These are phyloP conservation scores for Hydropsyche betteni DNA, from an alignment of 2,888 invertebrate genomes.

Conservation along the genomic window DNA sequence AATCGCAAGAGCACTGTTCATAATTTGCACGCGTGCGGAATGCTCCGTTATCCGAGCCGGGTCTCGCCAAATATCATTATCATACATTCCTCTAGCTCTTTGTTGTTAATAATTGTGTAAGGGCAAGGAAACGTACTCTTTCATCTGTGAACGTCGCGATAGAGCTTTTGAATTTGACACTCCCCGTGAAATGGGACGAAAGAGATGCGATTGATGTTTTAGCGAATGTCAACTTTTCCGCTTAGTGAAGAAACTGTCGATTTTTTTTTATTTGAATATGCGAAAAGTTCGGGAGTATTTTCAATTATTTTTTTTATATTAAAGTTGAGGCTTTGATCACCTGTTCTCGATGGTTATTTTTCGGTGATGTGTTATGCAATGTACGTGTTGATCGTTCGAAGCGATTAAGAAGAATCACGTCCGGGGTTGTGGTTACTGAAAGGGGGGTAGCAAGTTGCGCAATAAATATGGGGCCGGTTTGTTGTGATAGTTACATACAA, in stretches of 20 bases:
- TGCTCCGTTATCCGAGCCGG: too few species aligned
- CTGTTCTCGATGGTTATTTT: too few species aligned
- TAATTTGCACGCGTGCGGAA: too few species aligned
- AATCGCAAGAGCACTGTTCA: not conserved
- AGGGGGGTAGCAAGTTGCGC: slow-evolving; percentile 13
- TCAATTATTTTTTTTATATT: too few species aligned
- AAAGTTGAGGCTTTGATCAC: too few species aligned
- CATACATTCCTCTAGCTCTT: not conserved
- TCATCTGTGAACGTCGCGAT: slow-evolving; percentile 21
- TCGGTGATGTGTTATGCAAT: too few species aligned
- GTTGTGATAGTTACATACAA: slow-evolving; percentile 44
- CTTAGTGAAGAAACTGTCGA: not conserved
- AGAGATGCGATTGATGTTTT: not conserved
- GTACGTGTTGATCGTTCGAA: too few species aligned
- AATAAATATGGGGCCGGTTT: slow-evolving; percentile 46
- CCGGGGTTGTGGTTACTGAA: too few species aligned
- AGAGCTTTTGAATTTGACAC: slow-evolving; percentile 13
- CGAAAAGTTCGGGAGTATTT: too few species aligned
- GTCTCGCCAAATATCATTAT: too few species aligned
- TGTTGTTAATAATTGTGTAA: slow-evolving; percentile 11
- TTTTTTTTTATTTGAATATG: too few species aligned
- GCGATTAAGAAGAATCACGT: too few species aligned
- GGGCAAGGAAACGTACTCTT: not conserved
- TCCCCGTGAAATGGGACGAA: slow-evolving; percentile 17
- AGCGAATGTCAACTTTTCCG: not conserved